Percentiles rank a stretch among this genome's conserved stretches.
Conservation (phyloP, 2,888 invertebrate genomes). For the Sipha maydis region DNA sequence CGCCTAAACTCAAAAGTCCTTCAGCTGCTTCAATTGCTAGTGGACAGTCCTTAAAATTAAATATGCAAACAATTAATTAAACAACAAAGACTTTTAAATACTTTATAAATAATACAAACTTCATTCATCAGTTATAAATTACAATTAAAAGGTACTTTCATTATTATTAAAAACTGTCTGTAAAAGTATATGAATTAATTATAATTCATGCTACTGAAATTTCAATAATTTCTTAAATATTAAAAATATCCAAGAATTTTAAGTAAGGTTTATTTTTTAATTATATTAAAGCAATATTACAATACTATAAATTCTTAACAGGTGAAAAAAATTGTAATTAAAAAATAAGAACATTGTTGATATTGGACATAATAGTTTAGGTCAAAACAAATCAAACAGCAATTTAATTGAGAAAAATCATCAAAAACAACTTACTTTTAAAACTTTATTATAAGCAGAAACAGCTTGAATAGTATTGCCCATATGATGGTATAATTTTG, state of each 20-base stretch:
- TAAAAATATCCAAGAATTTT: no score
- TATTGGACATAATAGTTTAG: no score
- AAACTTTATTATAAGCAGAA: slow-evolving; percentile 81
- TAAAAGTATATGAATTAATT: neutral
- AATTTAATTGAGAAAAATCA: no score
- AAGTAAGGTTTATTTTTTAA: no score
- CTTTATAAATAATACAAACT: no score
- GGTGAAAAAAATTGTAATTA: no score
- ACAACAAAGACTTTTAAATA: neutral
- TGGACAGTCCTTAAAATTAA: slow-evolving; percentile 73
- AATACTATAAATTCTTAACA: no score
- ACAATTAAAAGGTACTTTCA: neutral
- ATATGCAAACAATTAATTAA: neutral
- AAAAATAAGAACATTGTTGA: no score
- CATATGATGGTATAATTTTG: slow-evolving; percentile 76
- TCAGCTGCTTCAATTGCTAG: slow-evolving; percentile 80
- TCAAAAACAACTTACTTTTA: slow-evolving; percentile 71
- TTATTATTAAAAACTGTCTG: neutral
- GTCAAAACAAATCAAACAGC: no score
- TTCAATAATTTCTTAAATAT: no score
- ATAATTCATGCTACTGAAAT: neutral
- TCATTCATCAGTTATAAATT: neutral
- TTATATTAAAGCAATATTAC: no score
- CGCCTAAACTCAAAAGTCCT: slow-evolving; percentile 77
- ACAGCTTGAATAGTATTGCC: slow-evolving; percentile 79